Evolutionary conservation across 2,888 invertebrate species (phyloP).

Genomic region (Drosophila prolongata): DNA sequence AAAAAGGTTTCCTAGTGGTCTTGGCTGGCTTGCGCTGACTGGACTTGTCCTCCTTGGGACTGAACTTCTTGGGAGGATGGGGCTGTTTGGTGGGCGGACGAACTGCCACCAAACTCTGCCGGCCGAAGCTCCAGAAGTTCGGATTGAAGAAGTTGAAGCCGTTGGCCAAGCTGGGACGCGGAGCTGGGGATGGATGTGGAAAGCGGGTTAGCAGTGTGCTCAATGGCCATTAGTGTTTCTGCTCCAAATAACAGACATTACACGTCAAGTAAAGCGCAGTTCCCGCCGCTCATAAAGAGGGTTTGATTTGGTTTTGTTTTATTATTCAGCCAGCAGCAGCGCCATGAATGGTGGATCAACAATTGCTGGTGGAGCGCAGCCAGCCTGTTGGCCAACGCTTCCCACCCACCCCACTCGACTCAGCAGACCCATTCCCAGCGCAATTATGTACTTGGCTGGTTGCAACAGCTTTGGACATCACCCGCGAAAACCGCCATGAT

Average conservation of each 20-base stretch:
- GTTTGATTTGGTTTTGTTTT: constrained; percentile 24
- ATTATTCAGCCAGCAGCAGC: constrained; percentile 21
- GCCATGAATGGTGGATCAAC: constrained; percentile 12
- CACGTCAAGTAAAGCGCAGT: constrained; percentile 74
- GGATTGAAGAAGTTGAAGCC: constrained; percentile 76
- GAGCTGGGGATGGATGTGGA: constrained; percentile 47
- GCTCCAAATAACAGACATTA: constrained; percentile 74
- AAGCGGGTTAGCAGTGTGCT: constrained; percentile 49
- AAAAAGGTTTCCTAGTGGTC: constrained; percentile 47
- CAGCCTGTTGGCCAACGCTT: constrained; percentile 46
- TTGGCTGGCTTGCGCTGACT: constrained; percentile 53
- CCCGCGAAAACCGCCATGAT: not conserved
- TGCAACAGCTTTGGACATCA: constrained; percentile 47
- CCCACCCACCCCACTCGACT: constrained; percentile 34
- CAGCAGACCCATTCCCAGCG: constrained; percentile 40
- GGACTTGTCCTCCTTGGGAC: constrained; percentile 59
- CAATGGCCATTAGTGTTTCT: constrained; percentile 68
- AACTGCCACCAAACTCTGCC: constrained; percentile 65
- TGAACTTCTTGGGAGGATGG: constrained; percentile 70
- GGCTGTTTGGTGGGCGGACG: constrained; percentile 52
- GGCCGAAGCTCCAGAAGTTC: constrained; percentile 77
- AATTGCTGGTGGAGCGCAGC: constrained; percentile 34
- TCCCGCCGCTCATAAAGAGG: constrained; percentile 63
- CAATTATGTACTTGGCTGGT: constrained; percentile 40
- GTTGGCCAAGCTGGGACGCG: constrained; percentile 70